A percentile compares a stretch with the other conserved stretches of the same genome.
These are phyloP conservation scores for Wiebesia pumilae DNA, from an alignment of 1,140 invertebrate species.

Conservation along the genomic window DNA sequence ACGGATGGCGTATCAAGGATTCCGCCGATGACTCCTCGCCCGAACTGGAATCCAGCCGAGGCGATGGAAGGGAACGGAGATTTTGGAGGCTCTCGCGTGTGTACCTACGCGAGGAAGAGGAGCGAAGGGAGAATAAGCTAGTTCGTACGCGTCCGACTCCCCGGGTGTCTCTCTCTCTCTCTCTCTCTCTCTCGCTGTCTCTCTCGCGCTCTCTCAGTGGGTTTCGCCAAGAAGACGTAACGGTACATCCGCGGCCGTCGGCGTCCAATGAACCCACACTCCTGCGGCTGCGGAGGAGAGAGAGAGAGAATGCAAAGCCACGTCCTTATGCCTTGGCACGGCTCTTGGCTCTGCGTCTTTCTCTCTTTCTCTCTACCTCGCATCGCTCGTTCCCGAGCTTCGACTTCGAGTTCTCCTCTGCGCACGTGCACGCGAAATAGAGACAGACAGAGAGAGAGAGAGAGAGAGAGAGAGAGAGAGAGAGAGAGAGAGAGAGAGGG, in stretches of 20 bases:
- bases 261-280: constrained; percentile 55
- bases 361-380: constrained; percentile 11
- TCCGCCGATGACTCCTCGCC: constrained; percentile 31
- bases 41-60: constrained; percentile 4
- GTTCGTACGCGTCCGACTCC: neutral
- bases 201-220: constrained; percentile 9
- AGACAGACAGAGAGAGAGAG: too few species aligned
- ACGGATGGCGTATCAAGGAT: constrained; percentile 23
- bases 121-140: neutral
- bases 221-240: constrained; percentile 53
- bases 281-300: constrained; percentile 7
- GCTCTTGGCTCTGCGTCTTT: neutral
- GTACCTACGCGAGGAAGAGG: neutral
- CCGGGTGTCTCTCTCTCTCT: neutral
- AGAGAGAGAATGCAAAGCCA: constrained; percentile 16
- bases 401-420: neutral
- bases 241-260: constrained; percentile 54
- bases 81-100: neutral
- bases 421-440: neutral
- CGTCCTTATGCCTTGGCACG: constrained; percentile 17
- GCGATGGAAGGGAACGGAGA: neutral
- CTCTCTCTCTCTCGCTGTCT: too few species aligned
- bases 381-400: neutral
- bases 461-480: neutral
- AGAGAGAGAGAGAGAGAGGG: neutral